phyloP scores from a whole-genome alignment of 2,888 invertebrate species.

The Nephrotoma appendiculata region DNA sequence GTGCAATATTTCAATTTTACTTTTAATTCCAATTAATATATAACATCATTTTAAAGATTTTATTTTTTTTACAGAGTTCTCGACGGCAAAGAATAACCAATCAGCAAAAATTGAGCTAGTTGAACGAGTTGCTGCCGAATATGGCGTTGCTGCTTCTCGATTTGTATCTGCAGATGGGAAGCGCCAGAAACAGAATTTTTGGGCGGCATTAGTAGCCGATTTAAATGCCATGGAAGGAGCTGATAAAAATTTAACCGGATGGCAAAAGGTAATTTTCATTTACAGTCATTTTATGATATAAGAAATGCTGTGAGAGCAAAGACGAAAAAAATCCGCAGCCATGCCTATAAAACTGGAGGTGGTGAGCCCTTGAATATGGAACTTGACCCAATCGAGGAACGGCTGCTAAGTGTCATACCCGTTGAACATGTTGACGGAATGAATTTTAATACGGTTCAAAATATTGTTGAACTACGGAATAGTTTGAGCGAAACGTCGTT shows the following conservation, averaged over 20 bases:
- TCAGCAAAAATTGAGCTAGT: too few relatives aligned
- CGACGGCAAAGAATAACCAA: too few relatives aligned
- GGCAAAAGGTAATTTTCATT: not conserved
- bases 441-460: not conserved
- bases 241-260: not conserved
- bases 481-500: not conserved
- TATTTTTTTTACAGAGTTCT: too few relatives aligned
- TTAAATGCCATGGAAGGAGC: not conserved
- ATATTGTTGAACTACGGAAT: not conserved
- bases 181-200: not conserved
- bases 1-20: too few relatives aligned
- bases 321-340: not conserved
- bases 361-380: not conserved
- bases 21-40: too few relatives aligned
- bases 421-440: not conserved
- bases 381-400: not conserved
- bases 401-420: not conserved
- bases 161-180: not conserved
- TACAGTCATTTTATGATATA: not conserved
- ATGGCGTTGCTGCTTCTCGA: not conserved
- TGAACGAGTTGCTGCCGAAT: too few relatives aligned
- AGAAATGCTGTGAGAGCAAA: not conserved
- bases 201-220: not conserved
- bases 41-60: too few relatives aligned
- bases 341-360: not conserved